Conservation (phyloP, 2,113 vertebrate genomes). For the Donacobius atricapilla region DNA sequence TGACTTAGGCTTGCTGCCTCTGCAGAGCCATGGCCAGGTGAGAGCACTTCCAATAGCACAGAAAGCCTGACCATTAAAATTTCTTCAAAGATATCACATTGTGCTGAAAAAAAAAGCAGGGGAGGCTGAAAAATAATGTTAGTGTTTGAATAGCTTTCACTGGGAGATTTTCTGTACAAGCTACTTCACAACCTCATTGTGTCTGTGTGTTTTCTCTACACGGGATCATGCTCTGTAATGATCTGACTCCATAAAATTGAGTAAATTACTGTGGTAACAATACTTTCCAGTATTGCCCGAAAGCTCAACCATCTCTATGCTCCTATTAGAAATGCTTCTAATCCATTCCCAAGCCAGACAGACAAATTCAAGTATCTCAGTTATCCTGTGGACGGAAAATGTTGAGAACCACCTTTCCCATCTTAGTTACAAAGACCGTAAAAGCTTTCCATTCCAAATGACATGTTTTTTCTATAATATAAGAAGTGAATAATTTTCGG, state of each 20-base stretch:
- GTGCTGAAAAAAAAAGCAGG: neutral
- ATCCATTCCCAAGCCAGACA: neutral
- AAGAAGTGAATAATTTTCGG: neutral
- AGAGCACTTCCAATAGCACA: neutral
- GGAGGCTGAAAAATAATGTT: neutral
- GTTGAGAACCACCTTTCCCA: neutral
- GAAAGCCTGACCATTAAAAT: neutral
- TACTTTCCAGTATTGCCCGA: neutral
- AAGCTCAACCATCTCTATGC: neutral
- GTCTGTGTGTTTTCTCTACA: neutral
- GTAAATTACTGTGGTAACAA: neutral
- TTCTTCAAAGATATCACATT: neutral
- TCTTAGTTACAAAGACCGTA: neutral
- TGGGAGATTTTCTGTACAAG: neutral
- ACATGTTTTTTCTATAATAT: neutral
- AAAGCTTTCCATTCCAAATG: neutral
- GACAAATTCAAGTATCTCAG: neutral
- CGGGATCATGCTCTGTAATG: neutral
- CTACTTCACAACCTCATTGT: neutral
- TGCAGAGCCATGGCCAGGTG: neutral
- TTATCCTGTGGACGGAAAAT: neutral
- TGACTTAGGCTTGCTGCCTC: neutral
- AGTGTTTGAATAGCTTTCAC: neutral
- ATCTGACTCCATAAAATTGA: neutral
- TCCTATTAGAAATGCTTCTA: neutral